phyloP scores from a whole-genome alignment of 1,140 invertebrate genomes.

The Eubasilissa regina region DNA sequence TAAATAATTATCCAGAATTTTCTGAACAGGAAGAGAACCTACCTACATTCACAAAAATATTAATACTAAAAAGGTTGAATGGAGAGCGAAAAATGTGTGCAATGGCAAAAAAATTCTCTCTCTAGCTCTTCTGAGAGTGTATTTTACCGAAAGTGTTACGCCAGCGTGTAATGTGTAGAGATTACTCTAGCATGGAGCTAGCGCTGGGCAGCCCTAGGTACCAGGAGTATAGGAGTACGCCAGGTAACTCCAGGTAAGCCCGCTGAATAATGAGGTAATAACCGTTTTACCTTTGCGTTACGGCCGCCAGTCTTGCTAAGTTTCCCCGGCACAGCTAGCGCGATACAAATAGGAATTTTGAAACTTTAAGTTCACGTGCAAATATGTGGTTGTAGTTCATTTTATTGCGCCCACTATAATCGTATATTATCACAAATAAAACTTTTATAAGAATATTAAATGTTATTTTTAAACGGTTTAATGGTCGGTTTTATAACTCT shows the following conservation, averaged over 20 bases:
- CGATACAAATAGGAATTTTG: constrained; percentile 39
- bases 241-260: constrained; percentile 40
- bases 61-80: too few species aligned
- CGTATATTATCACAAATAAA: neutral
- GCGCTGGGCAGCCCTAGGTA: neutral
- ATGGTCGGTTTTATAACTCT: too few species aligned
- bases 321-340: constrained; percentile 23
- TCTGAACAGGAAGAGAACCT: too few species aligned
- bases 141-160: neutral
- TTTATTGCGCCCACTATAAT: neutral
- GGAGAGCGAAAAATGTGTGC: too few species aligned
- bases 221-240: neutral
- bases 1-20: too few species aligned
- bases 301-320: constrained; percentile 38
- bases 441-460: too few species aligned
- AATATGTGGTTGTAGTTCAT: constrained; percentile 12
- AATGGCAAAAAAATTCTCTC: neutral
- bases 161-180: constrained; percentile 27
- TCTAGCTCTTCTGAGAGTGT: neutral
- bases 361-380: constrained; percentile 15
- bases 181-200: constrained; percentile 1
- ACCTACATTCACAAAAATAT: too few species aligned
- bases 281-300: constrained; percentile 47
- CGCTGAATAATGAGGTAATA: constrained; percentile 55
- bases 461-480: too few species aligned